These are phyloP conservation scores for Cotesia typhae DNA, from an alignment of 1,140 invertebrate species.

Conservation along the genomic window DNA sequence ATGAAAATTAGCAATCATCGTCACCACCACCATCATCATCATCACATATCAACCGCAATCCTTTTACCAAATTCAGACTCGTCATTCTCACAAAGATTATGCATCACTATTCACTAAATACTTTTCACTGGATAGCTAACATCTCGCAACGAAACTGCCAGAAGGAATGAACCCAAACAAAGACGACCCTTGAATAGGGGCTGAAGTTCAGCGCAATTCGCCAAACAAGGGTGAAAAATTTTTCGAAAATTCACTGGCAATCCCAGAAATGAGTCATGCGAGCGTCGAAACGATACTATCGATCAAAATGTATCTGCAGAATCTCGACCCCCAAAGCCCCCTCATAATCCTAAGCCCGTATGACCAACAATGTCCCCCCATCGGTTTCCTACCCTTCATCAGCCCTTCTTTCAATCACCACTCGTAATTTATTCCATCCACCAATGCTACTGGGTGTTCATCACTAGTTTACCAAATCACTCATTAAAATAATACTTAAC, in stretches of 20 bases:
- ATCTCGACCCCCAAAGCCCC: constrained; percentile 45
- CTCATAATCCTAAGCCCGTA: constrained; percentile 54
- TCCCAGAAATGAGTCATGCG: constrained; percentile 47
- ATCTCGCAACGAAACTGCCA: constrained; percentile 63
- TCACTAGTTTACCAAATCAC: constrained; percentile 4
- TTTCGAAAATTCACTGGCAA: background rate
- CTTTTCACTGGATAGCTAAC: constrained; percentile 44
- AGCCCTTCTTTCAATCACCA: constrained; percentile 44
- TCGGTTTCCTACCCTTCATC: constrained; percentile 2
- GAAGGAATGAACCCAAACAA: constrained; percentile 65
- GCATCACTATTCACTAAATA: too few species aligned
- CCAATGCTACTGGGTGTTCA: constrained; percentile 5
- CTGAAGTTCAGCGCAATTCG: constrained; percentile 39
- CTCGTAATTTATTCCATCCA: constrained; percentile 44
- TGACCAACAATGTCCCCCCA: constrained; percentile 49
- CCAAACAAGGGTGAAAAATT: constrained; percentile 20
- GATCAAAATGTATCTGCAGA: constrained; percentile 57
- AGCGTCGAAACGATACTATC: constrained; percentile 52
- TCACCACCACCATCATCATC: too few species aligned
- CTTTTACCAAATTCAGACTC: too few species aligned
- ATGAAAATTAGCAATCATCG: too few species aligned
- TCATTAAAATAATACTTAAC: too few species aligned
- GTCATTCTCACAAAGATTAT: too few species aligned
- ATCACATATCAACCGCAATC: too few species aligned
- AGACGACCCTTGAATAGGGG: constrained; percentile 53